Evolutionary conservation across 2,797 vertebrate genomes (phyloP), one percentile per base, ranked within the genome.

Genomic region (Sternotherus odoratus): DNA sequence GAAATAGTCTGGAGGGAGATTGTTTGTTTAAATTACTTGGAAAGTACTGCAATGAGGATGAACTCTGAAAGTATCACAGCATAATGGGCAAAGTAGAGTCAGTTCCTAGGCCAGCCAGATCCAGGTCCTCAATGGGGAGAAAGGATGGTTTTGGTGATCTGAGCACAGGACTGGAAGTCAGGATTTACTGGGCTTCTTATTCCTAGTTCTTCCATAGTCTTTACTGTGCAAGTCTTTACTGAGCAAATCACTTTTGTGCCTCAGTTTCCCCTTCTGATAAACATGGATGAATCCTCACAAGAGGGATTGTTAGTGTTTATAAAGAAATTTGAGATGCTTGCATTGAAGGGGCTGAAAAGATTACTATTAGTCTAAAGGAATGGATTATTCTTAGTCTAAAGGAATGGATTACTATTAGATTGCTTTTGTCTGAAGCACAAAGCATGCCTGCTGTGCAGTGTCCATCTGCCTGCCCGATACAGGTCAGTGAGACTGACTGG

Each of bases 81-180:
- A 63, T 66, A 79, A 56, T 0, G 0, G 30, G 77, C 11, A 53
- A 36, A 85, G 23, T 63, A 21, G 50, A 23, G 13, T 11, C 12
- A 4, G 48, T n/a, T 33, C 74, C 28, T 46, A 49, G 69, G 79
- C 80, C 43, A 77, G 85, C 72, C 49, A n/a, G 24, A 11, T 1
- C 3, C 30, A 43, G 33, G 30, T 24, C 49, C 17, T 26, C 8
- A 36, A 3, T 78, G 72, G 54, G 46, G 21, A 86, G n/a, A 57
- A 2, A 87, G 17, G 54, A 49, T 66, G 23, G 21, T 48, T 48
- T 48, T 49, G 39, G 3, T 17, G 4, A n/a, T 51, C 33, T 12
- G 17, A 78, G 13, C 3, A 3, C 33, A 51, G 60, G 36, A 10
- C 23, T 85, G 49, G 33, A 36, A 43, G 1, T 21, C 15, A 69